Percentiles rank a stretch among this genome's conserved stretches.
Evolutionary conservation across 1,140 invertebrate species (phyloP).

Genomic region (Papilio dardanus): DNA sequence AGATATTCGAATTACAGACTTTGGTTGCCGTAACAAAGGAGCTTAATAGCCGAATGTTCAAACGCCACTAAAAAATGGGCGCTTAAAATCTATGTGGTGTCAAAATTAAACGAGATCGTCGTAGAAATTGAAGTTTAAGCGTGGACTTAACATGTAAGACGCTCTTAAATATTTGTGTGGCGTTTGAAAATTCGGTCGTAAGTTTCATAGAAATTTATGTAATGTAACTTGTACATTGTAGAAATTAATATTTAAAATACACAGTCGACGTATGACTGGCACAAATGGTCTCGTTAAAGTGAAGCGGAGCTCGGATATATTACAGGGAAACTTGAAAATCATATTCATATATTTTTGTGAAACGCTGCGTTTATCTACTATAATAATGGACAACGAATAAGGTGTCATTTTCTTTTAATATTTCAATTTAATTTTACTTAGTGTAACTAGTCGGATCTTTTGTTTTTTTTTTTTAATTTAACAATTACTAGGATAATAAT

Average conservation of each 20-base stretch:
- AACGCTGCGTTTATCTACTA: background rate
- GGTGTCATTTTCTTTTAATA: background rate
- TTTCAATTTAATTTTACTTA: background rate
- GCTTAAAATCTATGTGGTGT: no score
- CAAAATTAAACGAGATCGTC: no score
- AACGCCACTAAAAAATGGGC: no score
- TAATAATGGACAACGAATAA: background rate
- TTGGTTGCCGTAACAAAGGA: no score
- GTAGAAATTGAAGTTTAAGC: no score
- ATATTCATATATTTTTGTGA: background rate
- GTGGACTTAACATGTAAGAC: no score
- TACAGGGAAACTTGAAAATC: background rate
- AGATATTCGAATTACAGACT: no score
- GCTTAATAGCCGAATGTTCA: no score
- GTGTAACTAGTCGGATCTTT: no score
- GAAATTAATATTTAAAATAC: background rate
- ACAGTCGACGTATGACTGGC: background rate
- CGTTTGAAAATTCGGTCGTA: background rate
- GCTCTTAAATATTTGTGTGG: no score
- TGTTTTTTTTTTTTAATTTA: no score
- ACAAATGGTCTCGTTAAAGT: conserved; percentile 11
- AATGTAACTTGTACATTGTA: background rate
- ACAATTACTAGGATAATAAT: no score
- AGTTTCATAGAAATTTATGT: background rate
- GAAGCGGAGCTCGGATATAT: background rate